phyloP scores from a whole-genome alignment of 2,113 vertebrate species.

The Acanthisitta chloris region DNA sequence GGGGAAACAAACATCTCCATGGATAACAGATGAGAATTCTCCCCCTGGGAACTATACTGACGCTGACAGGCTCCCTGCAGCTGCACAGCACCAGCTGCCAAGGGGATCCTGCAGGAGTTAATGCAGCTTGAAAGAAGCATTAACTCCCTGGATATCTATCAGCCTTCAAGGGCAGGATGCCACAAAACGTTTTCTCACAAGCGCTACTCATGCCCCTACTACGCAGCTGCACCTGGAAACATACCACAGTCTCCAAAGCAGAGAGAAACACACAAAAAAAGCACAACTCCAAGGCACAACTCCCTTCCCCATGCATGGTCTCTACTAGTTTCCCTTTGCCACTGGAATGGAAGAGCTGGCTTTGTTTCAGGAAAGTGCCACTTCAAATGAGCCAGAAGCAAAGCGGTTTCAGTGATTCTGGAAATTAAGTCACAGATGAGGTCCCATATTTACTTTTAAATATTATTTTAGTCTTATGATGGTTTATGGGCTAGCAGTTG shows the following conservation, averaged over 20 bases:
- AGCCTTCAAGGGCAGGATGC: not conserved
- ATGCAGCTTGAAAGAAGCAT: constrained; percentile 26
- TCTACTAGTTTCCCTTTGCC: not conserved
- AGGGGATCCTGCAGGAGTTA: constrained; percentile 33
- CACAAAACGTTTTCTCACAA: not conserved
- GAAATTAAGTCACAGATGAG: not conserved
- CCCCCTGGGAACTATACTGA: not conserved
- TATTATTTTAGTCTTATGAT: not conserved
- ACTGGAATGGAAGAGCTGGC: not conserved
- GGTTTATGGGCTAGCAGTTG: not conserved
- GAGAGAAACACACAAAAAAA: not conserved
- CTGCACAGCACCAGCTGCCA: constrained; percentile 42
- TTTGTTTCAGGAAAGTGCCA: not conserved
- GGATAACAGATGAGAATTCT: not conserved
- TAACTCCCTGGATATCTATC: not conserved
- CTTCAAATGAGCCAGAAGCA: not conserved
- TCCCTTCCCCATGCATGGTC: not conserved
- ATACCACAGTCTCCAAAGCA: not conserved
- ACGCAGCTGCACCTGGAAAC: not conserved
- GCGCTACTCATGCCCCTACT: not conserved
- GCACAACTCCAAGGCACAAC: not conserved
- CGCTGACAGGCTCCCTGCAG: not conserved
- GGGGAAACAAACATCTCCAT: not conserved
- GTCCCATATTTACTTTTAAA: not conserved
- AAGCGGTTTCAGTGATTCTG: not conserved